Evolutionary conservation across 2,888 invertebrate genomes (phyloP).

Genomic region (Parapristionchus giblindavisi): DNA sequence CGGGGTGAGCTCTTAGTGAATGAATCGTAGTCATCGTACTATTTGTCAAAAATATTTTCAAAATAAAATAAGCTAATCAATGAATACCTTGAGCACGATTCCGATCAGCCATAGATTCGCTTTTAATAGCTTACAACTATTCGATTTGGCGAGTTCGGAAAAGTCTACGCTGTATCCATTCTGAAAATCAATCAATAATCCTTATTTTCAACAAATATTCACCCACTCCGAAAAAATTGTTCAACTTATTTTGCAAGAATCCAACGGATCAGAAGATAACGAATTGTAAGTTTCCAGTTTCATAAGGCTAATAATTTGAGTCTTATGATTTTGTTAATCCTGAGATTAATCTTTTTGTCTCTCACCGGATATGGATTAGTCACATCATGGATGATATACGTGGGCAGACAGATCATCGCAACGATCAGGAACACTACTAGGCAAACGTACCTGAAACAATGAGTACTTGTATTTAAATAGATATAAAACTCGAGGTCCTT

Average conservation of each 20-base stretch:
- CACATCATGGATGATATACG: constrained; percentile 40
- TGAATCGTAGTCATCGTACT: too few relatives aligned
- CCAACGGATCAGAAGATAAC: too few relatives aligned
- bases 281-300: too few relatives aligned
- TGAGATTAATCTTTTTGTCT: too few relatives aligned
- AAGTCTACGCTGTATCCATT: constrained; percentile 40
- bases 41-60: too few relatives aligned
- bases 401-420: constrained; percentile 34
- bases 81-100: constrained; percentile 41
- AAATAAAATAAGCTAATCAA: neutral
- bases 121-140: constrained; percentile 42
- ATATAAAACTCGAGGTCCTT: too few relatives aligned
- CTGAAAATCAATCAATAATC: neutral
- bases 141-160: constrained; percentile 37
- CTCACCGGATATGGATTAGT: too few relatives aligned
- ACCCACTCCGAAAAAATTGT: too few relatives aligned
- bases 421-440: constrained; percentile 28
- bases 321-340: too few relatives aligned
- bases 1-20: too few relatives aligned
- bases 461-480: neutral
- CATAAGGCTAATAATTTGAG: too few relatives aligned
- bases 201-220: neutral
- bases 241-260: too few relatives aligned
- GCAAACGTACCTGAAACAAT: constrained; percentile 37
- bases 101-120: constrained; percentile 49